Percentiles rank a stretch among this genome's conserved stretches.
Conservation (phyloP, 37 sponge, comb jelly and placozoan genomes). For the Lycopodina hypogea region DNA sequence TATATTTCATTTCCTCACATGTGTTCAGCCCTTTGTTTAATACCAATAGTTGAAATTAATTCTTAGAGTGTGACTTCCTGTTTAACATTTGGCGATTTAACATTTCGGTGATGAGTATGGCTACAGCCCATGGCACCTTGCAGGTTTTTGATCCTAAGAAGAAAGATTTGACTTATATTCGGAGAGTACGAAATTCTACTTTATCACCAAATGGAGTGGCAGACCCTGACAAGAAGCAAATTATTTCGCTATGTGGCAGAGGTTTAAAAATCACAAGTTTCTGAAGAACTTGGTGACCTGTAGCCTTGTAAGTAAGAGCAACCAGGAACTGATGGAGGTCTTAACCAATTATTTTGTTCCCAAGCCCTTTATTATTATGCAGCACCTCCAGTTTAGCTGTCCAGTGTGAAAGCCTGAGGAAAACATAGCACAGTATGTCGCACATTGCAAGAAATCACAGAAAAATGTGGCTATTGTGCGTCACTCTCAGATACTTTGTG, state of each 20-base stretch:
- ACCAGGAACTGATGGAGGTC: constrained; percentile 16
- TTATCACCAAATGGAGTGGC: constrained; percentile 23
- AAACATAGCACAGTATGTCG: too few relatives aligned
- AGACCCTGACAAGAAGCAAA: constrained; percentile 15
- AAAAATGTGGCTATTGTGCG: not conserved
- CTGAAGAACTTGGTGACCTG: not conserved
- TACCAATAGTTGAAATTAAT: too few relatives aligned
- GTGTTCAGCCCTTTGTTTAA: too few relatives aligned
- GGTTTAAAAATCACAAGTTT: constrained; percentile 3
- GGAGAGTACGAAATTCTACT: not conserved
- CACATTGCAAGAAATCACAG: constrained; percentile 3
- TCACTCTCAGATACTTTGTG: constrained; percentile 7
- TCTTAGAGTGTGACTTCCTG: too few relatives aligned
- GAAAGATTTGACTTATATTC: constrained; percentile 2
- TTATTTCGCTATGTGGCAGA: constrained; percentile 16
- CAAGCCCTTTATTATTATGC: constrained; percentile 9
- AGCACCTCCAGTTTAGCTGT: constrained; percentile 21
- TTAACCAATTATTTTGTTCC: constrained; percentile 12
- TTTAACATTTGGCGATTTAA: too few relatives aligned
- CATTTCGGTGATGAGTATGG: too few relatives aligned
- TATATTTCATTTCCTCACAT: too few relatives aligned
- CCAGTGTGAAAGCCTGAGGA: not conserved
- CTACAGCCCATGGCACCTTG: too few relatives aligned
- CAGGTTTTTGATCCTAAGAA: too few relatives aligned
- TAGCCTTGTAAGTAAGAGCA: not conserved